Evolutionary conservation across 1,140 invertebrate species (phyloP).

Genomic region (Aphelinus atriplicis): DNA sequence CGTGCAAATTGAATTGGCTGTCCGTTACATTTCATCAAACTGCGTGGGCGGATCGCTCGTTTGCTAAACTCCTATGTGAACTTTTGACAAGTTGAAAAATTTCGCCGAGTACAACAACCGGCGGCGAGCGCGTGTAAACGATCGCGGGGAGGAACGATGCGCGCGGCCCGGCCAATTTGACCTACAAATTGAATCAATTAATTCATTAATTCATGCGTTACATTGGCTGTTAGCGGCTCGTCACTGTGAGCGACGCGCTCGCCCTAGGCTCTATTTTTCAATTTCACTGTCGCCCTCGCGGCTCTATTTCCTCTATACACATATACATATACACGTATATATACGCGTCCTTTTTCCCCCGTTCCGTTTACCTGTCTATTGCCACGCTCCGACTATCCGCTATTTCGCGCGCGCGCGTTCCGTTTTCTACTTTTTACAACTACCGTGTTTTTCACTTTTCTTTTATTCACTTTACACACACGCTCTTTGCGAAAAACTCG

Average conservation of each 20-base stretch:
- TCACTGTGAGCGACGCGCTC: constrained; percentile 61
- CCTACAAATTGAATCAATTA: constrained; percentile 55
- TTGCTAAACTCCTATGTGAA: neutral
- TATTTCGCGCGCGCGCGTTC: constrained; percentile 2
- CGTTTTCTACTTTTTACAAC: too few relatives aligned
- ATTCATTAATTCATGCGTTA: constrained; percentile 65
- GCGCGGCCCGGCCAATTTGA: neutral
- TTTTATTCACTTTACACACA: too few relatives aligned
- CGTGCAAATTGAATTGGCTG: neutral
- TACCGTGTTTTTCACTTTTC: too few relatives aligned
- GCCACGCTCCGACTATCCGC: neutral
- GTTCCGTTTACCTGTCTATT: constrained; percentile 21
- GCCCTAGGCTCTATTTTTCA: constrained; percentile 63
- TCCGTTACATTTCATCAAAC: neutral
- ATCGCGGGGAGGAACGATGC: neutral
- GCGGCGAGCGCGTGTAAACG: neutral
- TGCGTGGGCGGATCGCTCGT: too few relatives aligned
- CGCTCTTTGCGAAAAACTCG: too few relatives aligned
- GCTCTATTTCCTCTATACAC: constrained; percentile 42
- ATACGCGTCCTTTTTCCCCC: neutral
- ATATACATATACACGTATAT: too few relatives aligned
- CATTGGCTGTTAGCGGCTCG: constrained; percentile 60
- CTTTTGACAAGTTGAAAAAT: constrained; percentile 19
- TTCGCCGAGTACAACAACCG: neutral
- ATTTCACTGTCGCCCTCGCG: constrained; percentile 59